Evolutionary conservation across 2,797 vertebrate species (phyloP).

Genomic region (Galagoides demidoff): DNA sequence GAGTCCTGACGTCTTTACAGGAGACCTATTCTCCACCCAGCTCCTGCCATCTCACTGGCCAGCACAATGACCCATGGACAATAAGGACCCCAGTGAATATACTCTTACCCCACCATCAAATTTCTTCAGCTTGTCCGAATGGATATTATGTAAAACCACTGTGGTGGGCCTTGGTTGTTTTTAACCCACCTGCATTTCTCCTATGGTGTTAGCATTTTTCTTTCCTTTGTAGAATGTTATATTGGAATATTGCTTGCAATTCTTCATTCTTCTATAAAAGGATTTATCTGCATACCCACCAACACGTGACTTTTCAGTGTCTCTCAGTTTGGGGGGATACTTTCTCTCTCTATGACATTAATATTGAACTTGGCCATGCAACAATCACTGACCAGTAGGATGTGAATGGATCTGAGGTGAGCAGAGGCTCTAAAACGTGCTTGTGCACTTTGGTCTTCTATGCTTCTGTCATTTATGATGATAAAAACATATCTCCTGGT

Average conservation of each 20-base stretch:
- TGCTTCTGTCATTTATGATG: background rate
- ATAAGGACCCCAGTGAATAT: background rate
- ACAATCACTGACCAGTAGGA: accelerated
- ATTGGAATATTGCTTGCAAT: background rate
- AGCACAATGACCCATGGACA: background rate
- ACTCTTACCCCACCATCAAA: accelerated
- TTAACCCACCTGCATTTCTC: background rate
- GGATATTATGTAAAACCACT: background rate
- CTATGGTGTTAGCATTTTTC: background rate
- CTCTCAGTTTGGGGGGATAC: background rate
- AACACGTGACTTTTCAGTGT: background rate
- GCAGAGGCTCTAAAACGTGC: too few relatives aligned
- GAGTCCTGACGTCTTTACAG: background rate
- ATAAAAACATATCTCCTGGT: background rate
- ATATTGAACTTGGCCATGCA: background rate
- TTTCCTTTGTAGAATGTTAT: background rate
- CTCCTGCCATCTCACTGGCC: background rate
- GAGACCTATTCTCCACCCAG: background rate
- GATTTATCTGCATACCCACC: background rate
- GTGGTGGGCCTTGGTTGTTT: background rate
- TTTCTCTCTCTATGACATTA: accelerated
- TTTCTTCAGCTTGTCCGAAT: background rate
- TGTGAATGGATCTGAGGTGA: background rate
- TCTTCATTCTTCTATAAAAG: background rate
- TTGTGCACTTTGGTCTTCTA: background rate